phyloP scores from a whole-genome alignment of 2,888 invertebrate genomes.

The Yponomeuta sedellus region DNA sequence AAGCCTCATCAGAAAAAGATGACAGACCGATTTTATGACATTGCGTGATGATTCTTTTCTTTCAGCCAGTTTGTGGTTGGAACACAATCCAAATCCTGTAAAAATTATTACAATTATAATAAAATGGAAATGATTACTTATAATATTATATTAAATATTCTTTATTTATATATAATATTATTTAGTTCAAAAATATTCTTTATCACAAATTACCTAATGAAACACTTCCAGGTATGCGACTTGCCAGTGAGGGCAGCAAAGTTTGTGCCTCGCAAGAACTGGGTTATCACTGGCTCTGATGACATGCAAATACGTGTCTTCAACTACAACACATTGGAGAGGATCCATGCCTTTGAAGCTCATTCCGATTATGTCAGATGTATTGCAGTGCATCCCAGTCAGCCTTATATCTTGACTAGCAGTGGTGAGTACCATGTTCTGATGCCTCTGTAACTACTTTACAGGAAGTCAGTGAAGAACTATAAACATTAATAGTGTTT shows the following conservation, averaged over 20 bases:
- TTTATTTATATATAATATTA: too few species aligned
- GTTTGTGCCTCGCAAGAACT: slow-evolving; percentile 98
- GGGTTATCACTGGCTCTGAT: slow-evolving; percentile 98
- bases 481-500: too few species aligned
- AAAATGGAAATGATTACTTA: too few species aligned
- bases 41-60: too few species aligned
- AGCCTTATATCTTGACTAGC: slow-evolving; percentile 96
- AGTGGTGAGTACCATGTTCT: slow-evolving; percentile 82
- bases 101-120: too few species aligned
- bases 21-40: too few species aligned
- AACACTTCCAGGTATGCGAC: slow-evolving; percentile 88
- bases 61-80: too few species aligned
- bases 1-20: too few species aligned
- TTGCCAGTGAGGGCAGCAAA: slow-evolving; percentile 96
- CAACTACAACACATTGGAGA: slow-evolving; percentile 98
- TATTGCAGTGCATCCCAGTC: slow-evolving; percentile 97
- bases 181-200: too few species aligned
- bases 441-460: background rate
- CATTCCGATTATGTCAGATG: slow-evolving; percentile 98
- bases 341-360: slow-evolving; percentile 97
- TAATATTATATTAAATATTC: too few species aligned
- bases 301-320: slow-evolving; percentile 97
- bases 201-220: background rate
- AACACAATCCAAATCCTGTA: too few species aligned
- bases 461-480: background rate